Evolutionary conservation across 2,113 vertebrate genomes (phyloP).

Genomic region (Oriolus oriolus): DNA sequence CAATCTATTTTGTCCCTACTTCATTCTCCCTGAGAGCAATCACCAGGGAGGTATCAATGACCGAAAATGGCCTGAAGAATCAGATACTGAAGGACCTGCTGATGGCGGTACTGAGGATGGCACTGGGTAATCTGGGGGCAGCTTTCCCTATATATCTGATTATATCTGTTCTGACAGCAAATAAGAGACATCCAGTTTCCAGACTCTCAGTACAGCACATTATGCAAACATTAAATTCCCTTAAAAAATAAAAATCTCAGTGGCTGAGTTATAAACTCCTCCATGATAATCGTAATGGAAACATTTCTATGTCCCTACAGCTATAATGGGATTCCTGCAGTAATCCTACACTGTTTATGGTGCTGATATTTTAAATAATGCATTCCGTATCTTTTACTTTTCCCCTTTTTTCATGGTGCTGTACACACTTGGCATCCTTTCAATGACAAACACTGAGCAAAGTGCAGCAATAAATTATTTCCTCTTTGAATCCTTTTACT

Average conservation of each 20-base stretch:
- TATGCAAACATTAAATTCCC: slow-evolving; percentile 43
- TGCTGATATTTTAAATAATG: slow-evolving; percentile 51
- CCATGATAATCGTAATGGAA: neutral
- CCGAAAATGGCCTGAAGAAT: neutral
- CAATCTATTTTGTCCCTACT: neutral
- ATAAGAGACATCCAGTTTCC: neutral
- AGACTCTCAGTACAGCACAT: neutral
- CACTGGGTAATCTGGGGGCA: neutral
- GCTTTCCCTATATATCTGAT: neutral
- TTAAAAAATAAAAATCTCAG: slow-evolving; percentile 26
- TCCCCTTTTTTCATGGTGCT: neutral
- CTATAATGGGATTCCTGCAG: neutral
- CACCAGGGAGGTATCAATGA: neutral
- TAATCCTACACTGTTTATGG: slow-evolving; percentile 34
- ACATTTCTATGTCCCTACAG: neutral
- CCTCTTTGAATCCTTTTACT: slow-evolving; percentile 56
- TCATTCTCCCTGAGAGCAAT: neutral
- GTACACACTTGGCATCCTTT: slow-evolving; percentile 58
- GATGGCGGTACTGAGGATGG: neutral
- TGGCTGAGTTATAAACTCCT: neutral
- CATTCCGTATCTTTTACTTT: neutral
- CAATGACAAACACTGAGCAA: slow-evolving; percentile 59
- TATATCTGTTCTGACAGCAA: neutral
- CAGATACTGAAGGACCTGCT: neutral
- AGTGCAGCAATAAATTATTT: slow-evolving; percentile 64